These are phyloP conservation scores for Drosophila parabipectinata DNA, from an alignment of 1,140 invertebrate genomes.

Conservation along the genomic window DNA sequence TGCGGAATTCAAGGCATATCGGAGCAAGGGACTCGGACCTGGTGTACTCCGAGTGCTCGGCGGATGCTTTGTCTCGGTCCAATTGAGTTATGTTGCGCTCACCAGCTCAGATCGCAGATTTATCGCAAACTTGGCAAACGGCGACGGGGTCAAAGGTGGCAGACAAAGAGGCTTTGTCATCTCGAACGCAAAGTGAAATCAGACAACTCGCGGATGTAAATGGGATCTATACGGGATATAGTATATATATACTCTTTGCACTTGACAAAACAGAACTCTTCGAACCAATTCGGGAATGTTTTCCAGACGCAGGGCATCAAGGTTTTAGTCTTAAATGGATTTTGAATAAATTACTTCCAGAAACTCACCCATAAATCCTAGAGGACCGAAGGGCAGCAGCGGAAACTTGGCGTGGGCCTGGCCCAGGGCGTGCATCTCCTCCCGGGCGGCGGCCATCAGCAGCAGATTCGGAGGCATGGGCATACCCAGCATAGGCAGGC, in stretches of 20 bases:
- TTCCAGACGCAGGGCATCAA: neutral
- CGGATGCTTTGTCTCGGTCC: slow-evolving; percentile 75
- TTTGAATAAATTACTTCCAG: no score
- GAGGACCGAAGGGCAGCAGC: slow-evolving; percentile 91
- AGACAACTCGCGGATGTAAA: neutral
- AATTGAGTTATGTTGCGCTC: slow-evolving; percentile 81
- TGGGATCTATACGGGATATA: neutral
- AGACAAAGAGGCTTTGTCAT: slow-evolving; percentile 83
- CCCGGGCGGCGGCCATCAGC: slow-evolving; percentile 77
- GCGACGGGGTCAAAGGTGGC: slow-evolving; percentile 76
- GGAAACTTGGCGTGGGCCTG: slow-evolving; percentile 85
- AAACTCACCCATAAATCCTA: slow-evolving; percentile 87
- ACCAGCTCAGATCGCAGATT: slow-evolving; percentile 44
- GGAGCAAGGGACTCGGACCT: slow-evolving; percentile 21
- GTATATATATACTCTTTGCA: slow-evolving; percentile 10
- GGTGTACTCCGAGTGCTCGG: slow-evolving; percentile 13
- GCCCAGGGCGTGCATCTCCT: slow-evolving; percentile 74
- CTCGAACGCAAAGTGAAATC: slow-evolving; percentile 21
- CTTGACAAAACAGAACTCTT: neutral
- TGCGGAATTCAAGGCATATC: slow-evolving; percentile 69
- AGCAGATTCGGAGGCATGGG: slow-evolving; percentile 75
- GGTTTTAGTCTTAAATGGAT: neutral
- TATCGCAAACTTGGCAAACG: slow-evolving; percentile 58
- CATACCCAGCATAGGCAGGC: slow-evolving; percentile 65
- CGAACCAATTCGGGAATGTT: no score